A percentile compares a stretch with the other conserved stretches of the same genome.
Conservation (phyloP, 53 echinoderm and acorn worm species). For the Antedon mediterranea region DNA sequence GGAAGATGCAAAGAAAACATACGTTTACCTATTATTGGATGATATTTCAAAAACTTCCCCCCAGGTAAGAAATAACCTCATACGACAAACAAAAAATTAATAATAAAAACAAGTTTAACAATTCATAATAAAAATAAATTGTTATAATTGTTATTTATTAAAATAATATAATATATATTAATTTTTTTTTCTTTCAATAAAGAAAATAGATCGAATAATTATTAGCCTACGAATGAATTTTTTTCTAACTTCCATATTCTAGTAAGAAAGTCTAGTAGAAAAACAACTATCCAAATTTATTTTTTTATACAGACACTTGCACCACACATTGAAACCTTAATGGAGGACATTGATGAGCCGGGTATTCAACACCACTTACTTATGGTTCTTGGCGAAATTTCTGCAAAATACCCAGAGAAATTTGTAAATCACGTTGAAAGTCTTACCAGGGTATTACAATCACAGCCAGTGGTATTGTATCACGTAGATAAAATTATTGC, state of each 20-base stretch:
- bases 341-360: slow-evolving; percentile 18
- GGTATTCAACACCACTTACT: slow-evolving; percentile 14
- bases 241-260: too few relatives aligned
- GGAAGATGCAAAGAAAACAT: slow-evolving; percentile 24
- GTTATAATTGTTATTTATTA: too few relatives aligned
- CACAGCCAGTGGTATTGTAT: slow-evolving; percentile 28
- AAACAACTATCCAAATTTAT: background rate
- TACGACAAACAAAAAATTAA: too few relatives aligned
- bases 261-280: background rate
- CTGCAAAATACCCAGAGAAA: slow-evolving; percentile 29
- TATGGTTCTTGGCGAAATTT: slow-evolving; percentile 39
- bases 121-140: too few relatives aligned
- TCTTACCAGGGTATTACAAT: slow-evolving; percentile 26
- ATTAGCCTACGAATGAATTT: too few relatives aligned
- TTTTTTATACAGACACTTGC: background rate
- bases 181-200: too few relatives aligned
- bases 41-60: slow-evolving; percentile 66
- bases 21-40: slow-evolving; percentile 63
- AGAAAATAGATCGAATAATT: too few relatives aligned
- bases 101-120: too few relatives aligned
- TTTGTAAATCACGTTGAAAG: slow-evolving; percentile 49
- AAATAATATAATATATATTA: too few relatives aligned
- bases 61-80: slow-evolving; percentile 24
- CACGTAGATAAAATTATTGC: slow-evolving; percentile 51
- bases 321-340: slow-evolving; percentile 16